phyloP scores from a whole-genome alignment of 2,113 vertebrate species.

The Python bivittatus region DNA sequence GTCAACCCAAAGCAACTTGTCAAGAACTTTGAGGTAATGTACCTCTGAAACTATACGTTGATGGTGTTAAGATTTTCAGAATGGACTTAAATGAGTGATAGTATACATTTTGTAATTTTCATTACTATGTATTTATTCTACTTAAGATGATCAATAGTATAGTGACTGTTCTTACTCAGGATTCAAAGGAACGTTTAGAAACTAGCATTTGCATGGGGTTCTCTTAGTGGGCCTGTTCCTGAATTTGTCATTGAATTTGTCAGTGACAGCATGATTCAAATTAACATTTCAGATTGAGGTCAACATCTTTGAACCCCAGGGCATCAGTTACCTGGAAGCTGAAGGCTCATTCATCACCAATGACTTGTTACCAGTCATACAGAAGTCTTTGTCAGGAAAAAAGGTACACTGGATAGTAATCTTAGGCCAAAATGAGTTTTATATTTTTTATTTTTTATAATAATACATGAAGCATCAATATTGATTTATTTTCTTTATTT shows the following conservation, averaged over 20 bases:
- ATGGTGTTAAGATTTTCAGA: background rate
- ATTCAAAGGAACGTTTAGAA: background rate
- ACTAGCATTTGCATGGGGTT: background rate
- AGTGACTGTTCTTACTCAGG: too few relatives aligned
- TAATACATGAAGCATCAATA: background rate
- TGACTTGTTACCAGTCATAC: constrained; percentile 73
- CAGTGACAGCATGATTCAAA: background rate
- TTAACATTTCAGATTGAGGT: constrained; percentile 74
- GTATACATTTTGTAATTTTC: background rate
- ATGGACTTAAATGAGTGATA: background rate
- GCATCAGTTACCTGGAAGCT: constrained; percentile 74
- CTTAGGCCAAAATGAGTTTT: background rate
- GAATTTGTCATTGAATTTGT: background rate
- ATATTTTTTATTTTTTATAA: background rate
- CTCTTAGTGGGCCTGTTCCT: background rate
- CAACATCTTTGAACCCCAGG: constrained; percentile 78
- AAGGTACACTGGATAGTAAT: constrained; percentile 65
- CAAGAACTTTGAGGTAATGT: constrained; percentile 85
- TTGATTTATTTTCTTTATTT: background rate
- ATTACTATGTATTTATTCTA: background rate
- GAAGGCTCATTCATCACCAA: constrained; percentile 77
- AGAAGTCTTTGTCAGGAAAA: constrained; percentile 69
- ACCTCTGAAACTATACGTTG: background rate
- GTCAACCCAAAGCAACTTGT: constrained; percentile 88
- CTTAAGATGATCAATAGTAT: background rate